A percentile compares a stretch with the other conserved stretches of the same genome.
Evolutionary conservation across 2,888 invertebrate species (phyloP).

Genomic region (Drosophila melanocephala): DNA sequence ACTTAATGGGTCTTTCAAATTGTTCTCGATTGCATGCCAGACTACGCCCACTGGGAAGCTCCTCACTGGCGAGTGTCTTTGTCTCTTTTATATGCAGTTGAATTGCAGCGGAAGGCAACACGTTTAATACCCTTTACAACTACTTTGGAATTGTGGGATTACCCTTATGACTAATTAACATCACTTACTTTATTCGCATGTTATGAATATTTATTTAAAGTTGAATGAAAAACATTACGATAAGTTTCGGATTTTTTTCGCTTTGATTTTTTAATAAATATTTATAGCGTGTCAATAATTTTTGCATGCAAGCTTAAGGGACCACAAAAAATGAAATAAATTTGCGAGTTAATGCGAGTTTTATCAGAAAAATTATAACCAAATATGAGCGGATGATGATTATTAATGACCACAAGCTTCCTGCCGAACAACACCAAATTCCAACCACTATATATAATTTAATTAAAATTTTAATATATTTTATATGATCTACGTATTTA

Average conservation of each 20-base stretch:
- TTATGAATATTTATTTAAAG: constrained; percentile 11
- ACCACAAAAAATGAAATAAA: background rate
- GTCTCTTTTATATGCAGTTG: constrained; percentile 10
- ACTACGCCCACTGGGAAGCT: constrained; percentile 23
- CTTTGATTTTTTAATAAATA: background rate
- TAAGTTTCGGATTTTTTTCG: background rate
- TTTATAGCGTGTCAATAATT: background rate
- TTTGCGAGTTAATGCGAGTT: background rate
- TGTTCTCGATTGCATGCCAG: constrained; percentile 47
- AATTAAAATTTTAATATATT: too few relatives aligned
- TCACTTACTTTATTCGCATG: background rate
- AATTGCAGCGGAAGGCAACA: constrained; percentile 12
- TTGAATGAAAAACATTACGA: background rate
- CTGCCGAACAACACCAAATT: background rate
- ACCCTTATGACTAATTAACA: constrained; percentile 1
- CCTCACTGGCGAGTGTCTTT: constrained; percentile 1
- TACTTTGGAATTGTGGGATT: background rate
- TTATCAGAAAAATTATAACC: background rate
- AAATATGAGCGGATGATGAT: background rate
- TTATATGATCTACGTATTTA: background rate
- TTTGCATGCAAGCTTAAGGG: background rate
- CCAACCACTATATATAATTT: background rate
- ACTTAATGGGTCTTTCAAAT: constrained; percentile 56
- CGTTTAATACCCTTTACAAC: constrained; percentile 27
- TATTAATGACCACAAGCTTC: background rate